These are phyloP conservation scores for Astropecten irregularis DNA, from an alignment of 53 echinoderm and acorn worm genomes.

Conservation along the genomic window DNA sequence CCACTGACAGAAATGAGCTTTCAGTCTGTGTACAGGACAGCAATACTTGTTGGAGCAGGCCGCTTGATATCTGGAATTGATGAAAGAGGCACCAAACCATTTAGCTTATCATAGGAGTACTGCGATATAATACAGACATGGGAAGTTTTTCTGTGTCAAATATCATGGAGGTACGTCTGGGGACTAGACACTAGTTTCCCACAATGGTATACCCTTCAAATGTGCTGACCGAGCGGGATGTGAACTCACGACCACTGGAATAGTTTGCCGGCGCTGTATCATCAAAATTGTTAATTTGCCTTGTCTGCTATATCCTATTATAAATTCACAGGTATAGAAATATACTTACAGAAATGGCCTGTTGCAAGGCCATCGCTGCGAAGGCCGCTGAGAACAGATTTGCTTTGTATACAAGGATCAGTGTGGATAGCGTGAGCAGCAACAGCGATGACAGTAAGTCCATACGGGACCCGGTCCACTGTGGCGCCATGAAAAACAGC, in stretches of 20 bases:
- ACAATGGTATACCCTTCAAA: no score
- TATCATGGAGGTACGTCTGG: no score
- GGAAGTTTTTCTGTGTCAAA: no score
- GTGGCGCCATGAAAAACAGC: constrained; percentile 70
- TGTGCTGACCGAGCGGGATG: no score
- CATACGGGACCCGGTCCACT: constrained; percentile 85
- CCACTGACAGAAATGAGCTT: constrained; percentile 73
- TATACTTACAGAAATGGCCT: constrained; percentile 36
- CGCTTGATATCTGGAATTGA: constrained; percentile 27
- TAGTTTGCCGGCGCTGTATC: no score
- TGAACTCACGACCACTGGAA: no score
- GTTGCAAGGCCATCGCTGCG: constrained; percentile 75
- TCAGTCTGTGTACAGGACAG: constrained; percentile 68
- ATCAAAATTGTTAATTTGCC: no score
- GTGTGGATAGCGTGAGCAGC: constrained; percentile 10
- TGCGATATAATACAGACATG: no score
- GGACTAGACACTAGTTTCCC: no score
- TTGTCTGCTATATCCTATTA: no score
- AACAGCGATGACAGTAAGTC: constrained; percentile 63
- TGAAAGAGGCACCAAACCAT: no score
- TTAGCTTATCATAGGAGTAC: no score
- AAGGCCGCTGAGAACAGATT: constrained; percentile 61
- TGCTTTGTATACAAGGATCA: constrained; percentile 64
- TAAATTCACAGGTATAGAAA: background rate
- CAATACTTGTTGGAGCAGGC: constrained; percentile 63